Base-by-base conservation (phyloP, 2,797 vertebrate species). In the Sebastolobus altivelis region DNA sequence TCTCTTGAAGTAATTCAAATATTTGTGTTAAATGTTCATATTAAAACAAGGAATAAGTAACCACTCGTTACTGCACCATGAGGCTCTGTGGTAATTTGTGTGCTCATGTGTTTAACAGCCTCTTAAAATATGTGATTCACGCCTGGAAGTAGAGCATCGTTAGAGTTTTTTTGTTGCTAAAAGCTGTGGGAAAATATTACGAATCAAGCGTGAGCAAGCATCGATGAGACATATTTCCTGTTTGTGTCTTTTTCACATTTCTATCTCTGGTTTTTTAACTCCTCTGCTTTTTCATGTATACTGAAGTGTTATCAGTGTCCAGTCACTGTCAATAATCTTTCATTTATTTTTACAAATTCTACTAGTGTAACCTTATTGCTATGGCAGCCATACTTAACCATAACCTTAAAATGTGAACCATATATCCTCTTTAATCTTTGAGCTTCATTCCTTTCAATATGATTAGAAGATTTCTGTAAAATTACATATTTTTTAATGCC, bases 151-250 rank as follows among this genome's bases (percentile, higher is more conserved):
- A 12, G 31, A 81, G 33, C 63, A 75, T 29, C 59, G 49, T 76
- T 55, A 13, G n/a, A 29, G 3, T 65, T 60, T 18, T 67, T 70
- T 33, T 65, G 11, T 37, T 20, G 49, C 49, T 61, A 46, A 54
- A 70, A 43, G 46, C 49, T 38, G 12, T 74, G 25, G 77, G 69
- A 77, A 77, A 60, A 56, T 38, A 60, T 80, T 66, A 65, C 9
- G 2, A 25, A 71, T 75, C 40, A 77, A 75, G 70, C 5, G 14
- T 43, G 73, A 80, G 9, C 27, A 40, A 52, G 29, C 27, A 31
- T 72, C 71, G 46, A 82, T 86, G 77, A 84, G 61, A 66, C 68
- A 65, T 54, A 13, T 27, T 85, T 91, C 87, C 83, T 84, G 56
- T 90, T 86, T 82, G 20, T 72, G 40, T 81, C 33, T 76, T 60